Evolutionary conservation across 1,140 invertebrate species (phyloP).

Genomic region (Drosophila subobscura): DNA sequence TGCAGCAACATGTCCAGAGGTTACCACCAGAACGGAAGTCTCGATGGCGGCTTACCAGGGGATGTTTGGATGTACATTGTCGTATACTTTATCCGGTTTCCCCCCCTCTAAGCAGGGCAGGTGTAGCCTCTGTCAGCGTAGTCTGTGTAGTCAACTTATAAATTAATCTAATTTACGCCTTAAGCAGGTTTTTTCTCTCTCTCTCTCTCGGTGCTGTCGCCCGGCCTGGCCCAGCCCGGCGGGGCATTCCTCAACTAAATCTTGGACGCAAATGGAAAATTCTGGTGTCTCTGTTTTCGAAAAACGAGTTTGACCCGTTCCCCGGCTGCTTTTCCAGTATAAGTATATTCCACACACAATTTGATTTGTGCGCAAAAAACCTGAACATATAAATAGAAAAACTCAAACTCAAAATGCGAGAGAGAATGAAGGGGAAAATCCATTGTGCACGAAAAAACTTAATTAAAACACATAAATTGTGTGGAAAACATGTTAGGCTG

Average conservation of each 20-base stretch:
- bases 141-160: conserved; percentile 32
- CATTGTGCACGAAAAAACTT: conserved; percentile 42
- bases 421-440: conserved; percentile 35
- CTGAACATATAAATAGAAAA: conserved; percentile 28
- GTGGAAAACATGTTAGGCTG: conserved; percentile 65
- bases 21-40: conserved; percentile 59
- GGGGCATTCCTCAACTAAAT: conserved; percentile 44
- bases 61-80: neutral
- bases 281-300: conserved; percentile 57
- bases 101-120: conserved; percentile 26
- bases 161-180: conserved; percentile 52
- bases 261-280: conserved; percentile 68
- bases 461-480: conserved; percentile 78
- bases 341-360: conserved; percentile 17
- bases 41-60: conserved; percentile 35
- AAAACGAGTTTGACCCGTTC: conserved; percentile 75
- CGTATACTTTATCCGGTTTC: conserved; percentile 15
- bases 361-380: conserved; percentile 46
- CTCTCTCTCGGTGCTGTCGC: too few relatives aligned
- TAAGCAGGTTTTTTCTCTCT: conserved; percentile 29
- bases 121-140: conserved; percentile 31
- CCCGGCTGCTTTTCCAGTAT: conserved; percentile 13
- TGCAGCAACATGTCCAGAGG: conserved; percentile 15
- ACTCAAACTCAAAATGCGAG: conserved; percentile 25
- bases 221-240: conserved; percentile 1